A percentile compares a stretch with the other conserved stretches of the same genome.
These are phyloP conservation scores for Gadus macrocephalus DNA, from an alignment of 2,113 vertebrate genomes.

Conservation along the genomic window DNA sequence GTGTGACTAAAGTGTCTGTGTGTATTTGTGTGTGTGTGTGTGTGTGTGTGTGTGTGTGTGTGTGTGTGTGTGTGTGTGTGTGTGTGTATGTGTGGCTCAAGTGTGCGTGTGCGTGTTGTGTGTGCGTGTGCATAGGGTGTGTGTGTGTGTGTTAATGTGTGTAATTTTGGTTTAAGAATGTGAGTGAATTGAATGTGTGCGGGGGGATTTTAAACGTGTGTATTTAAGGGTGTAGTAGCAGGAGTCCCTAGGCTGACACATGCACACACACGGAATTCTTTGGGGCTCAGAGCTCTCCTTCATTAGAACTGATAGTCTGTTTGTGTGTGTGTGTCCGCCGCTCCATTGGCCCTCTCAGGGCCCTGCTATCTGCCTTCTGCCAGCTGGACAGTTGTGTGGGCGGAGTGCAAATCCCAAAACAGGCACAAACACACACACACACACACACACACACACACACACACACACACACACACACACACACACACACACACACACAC, in stretches of 20 bases:
- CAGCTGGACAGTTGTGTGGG: constrained; percentile 65
- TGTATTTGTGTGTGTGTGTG: not conserved
- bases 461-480: constrained; percentile 3
- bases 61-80: no score
- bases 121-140: not conserved
- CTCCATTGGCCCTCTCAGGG: constrained; percentile 57
- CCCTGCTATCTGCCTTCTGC: constrained; percentile 58
- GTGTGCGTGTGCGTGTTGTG: not conserved
- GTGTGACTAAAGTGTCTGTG: no score
- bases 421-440: constrained; percentile 18
- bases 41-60: no score
- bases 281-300: constrained; percentile 48
- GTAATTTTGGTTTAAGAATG: not conserved
- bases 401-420: constrained; percentile 24
- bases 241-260: not conserved
- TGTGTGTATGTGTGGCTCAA: no score
- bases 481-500: not conserved
- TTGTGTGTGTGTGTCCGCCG: constrained; percentile 52
- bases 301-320: constrained; percentile 57
- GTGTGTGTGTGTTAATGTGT: not conserved
- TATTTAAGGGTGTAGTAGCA: not conserved
- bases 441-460: constrained; percentile 31
- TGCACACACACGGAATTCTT: constrained; percentile 18
- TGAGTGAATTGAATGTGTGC: not conserved
- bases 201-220: not conserved